Conservation (phyloP, 2,888 invertebrate genomes). For the Hololepta plana region DNA sequence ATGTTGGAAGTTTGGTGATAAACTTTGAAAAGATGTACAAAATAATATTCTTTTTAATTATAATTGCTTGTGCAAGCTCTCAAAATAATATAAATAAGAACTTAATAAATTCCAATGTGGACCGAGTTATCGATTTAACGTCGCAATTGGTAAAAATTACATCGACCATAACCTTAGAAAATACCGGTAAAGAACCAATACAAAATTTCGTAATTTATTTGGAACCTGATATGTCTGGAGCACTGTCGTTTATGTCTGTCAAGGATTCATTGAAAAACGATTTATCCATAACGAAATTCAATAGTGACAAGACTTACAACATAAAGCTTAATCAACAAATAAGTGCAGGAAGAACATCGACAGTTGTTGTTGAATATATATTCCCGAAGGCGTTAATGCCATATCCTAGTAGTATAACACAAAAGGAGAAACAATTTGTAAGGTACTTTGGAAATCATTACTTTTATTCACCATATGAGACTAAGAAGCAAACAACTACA, state of each 20-base stretch:
- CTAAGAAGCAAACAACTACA: conserved; percentile 63
- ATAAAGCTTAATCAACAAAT: conserved; percentile 38
- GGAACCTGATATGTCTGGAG: conserved; percentile 40
- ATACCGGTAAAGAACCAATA: conserved; percentile 54
- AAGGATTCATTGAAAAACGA: conserved; percentile 43
- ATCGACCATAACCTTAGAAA: conserved; percentile 66
- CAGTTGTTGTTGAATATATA: conserved; percentile 50
- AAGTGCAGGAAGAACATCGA: conserved; percentile 36
- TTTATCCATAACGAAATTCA: conserved; percentile 20
- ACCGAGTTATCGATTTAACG: conserved; percentile 69
- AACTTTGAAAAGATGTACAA: neutral
- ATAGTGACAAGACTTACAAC: conserved; percentile 26
- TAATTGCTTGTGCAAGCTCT: conserved; percentile 5
- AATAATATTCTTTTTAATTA: neutral
- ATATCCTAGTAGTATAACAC: conserved; percentile 75
- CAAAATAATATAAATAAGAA: conserved; percentile 34
- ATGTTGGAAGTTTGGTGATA: too few species aligned
- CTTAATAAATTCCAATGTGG: conserved; percentile 58
- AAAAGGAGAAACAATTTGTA: conserved; percentile 88
- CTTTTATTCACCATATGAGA: conserved; percentile 66
- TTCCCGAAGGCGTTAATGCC: conserved; percentile 61
- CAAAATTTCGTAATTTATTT: conserved; percentile 52
- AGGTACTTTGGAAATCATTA: conserved; percentile 72
- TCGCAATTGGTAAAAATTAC: conserved; percentile 77
- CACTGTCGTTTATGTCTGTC: conserved; percentile 58